Conservation (phyloP, 2,888 invertebrate genomes). For the Girardia tigrina region DNA sequence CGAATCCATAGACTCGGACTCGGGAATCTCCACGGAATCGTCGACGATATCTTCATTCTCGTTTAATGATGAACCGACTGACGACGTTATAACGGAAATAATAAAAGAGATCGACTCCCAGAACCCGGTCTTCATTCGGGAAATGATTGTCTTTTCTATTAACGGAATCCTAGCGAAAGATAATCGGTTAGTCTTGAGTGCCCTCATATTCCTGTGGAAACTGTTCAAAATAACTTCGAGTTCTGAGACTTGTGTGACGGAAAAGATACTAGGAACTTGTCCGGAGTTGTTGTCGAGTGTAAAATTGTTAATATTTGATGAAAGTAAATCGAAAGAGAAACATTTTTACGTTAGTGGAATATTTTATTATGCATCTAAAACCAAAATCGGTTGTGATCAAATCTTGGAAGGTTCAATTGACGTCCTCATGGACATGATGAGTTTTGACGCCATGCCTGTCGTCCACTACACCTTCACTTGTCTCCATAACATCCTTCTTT, state of each 20-base stretch:
- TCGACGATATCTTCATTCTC: neutral
- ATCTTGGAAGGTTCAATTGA: neutral
- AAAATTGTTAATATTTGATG: neutral
- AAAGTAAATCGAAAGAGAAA: neutral
- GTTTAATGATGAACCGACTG: neutral
- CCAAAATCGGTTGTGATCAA: neutral
- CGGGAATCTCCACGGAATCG: neutral
- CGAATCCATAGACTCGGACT: neutral
- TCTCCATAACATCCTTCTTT: neutral
- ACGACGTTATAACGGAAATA: neutral
- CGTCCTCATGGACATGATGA: neutral
- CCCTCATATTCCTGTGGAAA: conserved; percentile 1
- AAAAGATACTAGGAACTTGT: neutral
- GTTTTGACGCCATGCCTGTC: neutral
- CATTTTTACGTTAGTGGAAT: neutral
- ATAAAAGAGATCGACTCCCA: neutral
- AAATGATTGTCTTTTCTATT: conserved; percentile 10
- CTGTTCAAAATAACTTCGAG: neutral
- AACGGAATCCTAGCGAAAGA: conserved; percentile 9
- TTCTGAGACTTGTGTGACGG: neutral
- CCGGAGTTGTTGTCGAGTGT: conserved; percentile 11
- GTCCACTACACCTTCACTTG: neutral
- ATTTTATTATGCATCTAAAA: conserved; percentile 4
- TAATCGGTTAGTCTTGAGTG: neutral
- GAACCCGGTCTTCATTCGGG: neutral